These are phyloP conservation scores for Digitonthophagus gazella DNA, from an alignment of 2,888 invertebrate species.

Conservation along the genomic window DNA sequence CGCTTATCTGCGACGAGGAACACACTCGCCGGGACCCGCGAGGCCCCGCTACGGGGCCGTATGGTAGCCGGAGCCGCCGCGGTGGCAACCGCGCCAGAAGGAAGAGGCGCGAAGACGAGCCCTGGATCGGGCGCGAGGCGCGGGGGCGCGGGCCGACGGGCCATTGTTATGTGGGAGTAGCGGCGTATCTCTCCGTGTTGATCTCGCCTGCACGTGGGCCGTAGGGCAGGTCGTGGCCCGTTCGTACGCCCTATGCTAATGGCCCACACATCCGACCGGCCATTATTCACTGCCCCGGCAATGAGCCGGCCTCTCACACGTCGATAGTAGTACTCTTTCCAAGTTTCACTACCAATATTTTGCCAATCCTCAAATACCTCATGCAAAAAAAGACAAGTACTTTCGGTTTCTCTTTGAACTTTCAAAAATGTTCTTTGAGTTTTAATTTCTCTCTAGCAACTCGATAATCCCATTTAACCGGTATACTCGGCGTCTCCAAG, in stretches of 20 bases:
- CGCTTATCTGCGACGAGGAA: conserved; percentile 29
- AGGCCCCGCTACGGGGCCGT: conserved; percentile 10
- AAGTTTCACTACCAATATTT: too few species aligned
- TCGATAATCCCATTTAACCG: too few species aligned
- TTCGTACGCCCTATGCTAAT: conserved; percentile 41
- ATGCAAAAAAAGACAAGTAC: too few species aligned
- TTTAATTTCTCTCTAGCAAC: too few species aligned
- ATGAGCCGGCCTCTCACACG: conserved; percentile 22
- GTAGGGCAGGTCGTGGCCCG: conserved; percentile 39
- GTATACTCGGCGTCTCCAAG: too few species aligned
- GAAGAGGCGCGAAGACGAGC: background rate
- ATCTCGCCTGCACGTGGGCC: conserved; percentile 38
- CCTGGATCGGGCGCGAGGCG: conserved; percentile 12
- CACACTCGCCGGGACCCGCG: conserved; percentile 16
- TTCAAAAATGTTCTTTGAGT: too few species aligned
- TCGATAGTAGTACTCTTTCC: conserved; percentile 20
- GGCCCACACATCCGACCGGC: conserved; percentile 38
- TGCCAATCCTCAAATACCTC: too few species aligned
- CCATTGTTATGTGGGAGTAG: conserved; percentile 34
- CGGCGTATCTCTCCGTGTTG: conserved; percentile 32
- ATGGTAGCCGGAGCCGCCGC: conserved; percentile 23
- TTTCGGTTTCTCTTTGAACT: too few species aligned
- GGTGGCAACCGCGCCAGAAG: background rate
- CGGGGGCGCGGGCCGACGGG: conserved; percentile 25
- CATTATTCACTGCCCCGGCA: conserved; percentile 32